phyloP scores from a whole-genome alignment of 2,113 vertebrate species.

The Propithecus coquereli region DNA sequence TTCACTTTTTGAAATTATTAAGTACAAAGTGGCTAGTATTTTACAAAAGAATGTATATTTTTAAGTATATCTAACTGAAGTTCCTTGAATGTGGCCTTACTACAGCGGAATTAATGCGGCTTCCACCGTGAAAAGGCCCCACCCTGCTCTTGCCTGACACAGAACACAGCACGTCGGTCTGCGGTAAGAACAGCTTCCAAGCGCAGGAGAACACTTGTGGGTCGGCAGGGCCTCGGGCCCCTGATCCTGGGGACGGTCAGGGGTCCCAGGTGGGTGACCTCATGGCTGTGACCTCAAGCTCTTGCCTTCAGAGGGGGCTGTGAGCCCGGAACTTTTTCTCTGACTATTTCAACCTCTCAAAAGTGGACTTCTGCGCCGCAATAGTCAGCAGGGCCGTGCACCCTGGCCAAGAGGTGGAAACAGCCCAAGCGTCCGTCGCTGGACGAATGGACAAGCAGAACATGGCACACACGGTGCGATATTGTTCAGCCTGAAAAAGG shows the following conservation, averaged over 20 bases:
- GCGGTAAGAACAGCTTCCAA: background rate
- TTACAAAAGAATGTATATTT: too few relatives aligned
- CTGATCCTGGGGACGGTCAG: background rate
- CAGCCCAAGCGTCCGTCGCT: rapidly evolving
- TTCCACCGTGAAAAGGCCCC: too few relatives aligned
- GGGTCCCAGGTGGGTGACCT: background rate
- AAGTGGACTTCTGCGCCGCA: background rate
- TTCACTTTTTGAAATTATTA: too few relatives aligned
- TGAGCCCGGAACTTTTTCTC: background rate
- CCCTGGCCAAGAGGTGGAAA: background rate
- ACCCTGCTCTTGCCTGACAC: background rate
- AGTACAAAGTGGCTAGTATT: too few relatives aligned
- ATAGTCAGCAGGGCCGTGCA: rapidly evolving
- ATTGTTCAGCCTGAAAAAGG: background rate
- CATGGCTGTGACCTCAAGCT: background rate
- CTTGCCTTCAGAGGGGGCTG: background rate
- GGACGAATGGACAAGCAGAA: rapidly evolving
- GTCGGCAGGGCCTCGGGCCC: background rate
- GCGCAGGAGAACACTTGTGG: rapidly evolving
- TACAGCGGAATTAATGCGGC: too few relatives aligned
- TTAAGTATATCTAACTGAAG: too few relatives aligned
- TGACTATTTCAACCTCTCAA: background rate
- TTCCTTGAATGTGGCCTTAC: too few relatives aligned
- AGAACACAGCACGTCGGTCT: background rate
- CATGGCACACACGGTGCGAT: rapidly evolving